Evolutionary conservation across 2,888 invertebrate genomes (phyloP).

Genomic region (Timandra comae): DNA sequence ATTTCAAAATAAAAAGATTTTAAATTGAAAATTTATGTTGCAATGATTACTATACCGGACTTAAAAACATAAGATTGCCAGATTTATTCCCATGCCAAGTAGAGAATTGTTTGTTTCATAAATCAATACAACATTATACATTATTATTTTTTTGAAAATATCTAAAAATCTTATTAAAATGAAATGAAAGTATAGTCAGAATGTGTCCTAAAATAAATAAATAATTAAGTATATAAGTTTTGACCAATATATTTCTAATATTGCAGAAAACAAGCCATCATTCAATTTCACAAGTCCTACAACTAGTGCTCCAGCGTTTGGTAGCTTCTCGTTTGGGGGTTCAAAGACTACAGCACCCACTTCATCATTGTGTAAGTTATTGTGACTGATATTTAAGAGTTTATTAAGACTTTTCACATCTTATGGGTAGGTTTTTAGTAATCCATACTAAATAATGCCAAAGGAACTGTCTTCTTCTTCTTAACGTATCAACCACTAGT

Average conservation of each 20-base stretch:
- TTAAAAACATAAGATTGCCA: too few relatives aligned
- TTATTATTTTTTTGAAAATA: too few relatives aligned
- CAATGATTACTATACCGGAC: too few relatives aligned
- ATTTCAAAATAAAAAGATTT: too few relatives aligned
- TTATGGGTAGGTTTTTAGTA: background rate
- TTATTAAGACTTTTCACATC: background rate
- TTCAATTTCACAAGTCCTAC: constrained; percentile 43
- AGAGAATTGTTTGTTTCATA: background rate
- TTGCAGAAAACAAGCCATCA: constrained; percentile 43
- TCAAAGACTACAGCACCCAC: constrained; percentile 47
- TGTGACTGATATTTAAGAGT: constrained; percentile 1
- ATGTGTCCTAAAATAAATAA: too few relatives aligned
- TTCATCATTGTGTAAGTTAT: constrained; percentile 44
- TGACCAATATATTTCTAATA: too few relatives aligned
- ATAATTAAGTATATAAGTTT: too few relatives aligned
- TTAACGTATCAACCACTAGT: background rate
- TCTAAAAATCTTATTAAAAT: too few relatives aligned
- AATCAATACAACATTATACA: too few relatives aligned
- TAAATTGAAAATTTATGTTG: too few relatives aligned
- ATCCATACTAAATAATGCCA: background rate
- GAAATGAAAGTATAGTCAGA: too few relatives aligned
- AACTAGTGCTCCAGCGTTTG: constrained; percentile 36
- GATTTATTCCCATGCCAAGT: too few relatives aligned
- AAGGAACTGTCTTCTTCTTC: background rate
- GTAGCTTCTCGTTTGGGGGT: constrained; percentile 48